Conservation (phyloP, 2,113 vertebrate species). For the Ramphastos sulfuratus region DNA sequence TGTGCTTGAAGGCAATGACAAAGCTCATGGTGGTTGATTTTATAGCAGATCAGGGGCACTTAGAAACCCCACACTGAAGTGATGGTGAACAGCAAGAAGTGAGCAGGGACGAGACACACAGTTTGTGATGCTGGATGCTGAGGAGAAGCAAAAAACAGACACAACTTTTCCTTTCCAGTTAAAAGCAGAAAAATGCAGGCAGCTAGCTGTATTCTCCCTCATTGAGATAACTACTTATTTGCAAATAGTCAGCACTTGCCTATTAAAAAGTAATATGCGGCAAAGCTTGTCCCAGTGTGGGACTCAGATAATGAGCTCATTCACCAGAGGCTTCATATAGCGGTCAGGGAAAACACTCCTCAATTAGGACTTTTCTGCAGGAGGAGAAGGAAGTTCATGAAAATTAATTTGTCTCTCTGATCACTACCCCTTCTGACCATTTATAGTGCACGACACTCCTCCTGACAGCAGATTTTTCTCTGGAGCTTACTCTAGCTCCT, state of each 20-base stretch:
- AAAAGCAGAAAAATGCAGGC: background rate
- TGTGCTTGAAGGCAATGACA: background rate
- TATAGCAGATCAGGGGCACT: background rate
- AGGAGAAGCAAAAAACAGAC: background rate
- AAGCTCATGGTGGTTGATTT: accelerated
- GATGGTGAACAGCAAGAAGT: accelerated
- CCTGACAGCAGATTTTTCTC: background rate
- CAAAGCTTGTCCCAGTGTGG: slow-evolving; percentile 33
- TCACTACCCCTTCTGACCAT: background rate
- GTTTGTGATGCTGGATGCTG: background rate
- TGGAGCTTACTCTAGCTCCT: background rate
- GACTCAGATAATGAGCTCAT: background rate
- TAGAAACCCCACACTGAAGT: accelerated
- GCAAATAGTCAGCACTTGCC: slow-evolving; percentile 34
- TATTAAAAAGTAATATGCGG: background rate
- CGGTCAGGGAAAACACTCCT: background rate
- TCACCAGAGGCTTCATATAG: slow-evolving; percentile 3
- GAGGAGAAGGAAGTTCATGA: background rate
- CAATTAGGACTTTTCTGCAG: slow-evolving; percentile 3
- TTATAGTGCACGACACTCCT: background rate
- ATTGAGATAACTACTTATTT: background rate
- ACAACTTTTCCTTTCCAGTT: background rate
- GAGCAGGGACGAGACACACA: background rate
- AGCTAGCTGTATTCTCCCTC: background rate
- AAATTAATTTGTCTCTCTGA: slow-evolving; percentile 9